These are phyloP conservation scores for Matsumyia berberina DNA, from an alignment of 2,888 invertebrate species.

Conservation along the genomic window DNA sequence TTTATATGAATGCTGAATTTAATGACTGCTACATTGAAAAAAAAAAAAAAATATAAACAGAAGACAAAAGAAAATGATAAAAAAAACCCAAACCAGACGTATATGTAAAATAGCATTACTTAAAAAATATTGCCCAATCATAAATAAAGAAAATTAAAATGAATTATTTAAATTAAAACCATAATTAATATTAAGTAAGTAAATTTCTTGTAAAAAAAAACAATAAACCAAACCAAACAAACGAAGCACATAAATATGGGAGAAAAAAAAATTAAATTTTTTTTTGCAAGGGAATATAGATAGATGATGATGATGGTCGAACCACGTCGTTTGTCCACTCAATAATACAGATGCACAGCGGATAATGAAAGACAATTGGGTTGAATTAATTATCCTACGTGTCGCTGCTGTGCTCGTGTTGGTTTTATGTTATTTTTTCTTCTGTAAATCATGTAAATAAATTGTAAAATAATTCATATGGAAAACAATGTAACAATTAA, in stretches of 20 bases:
- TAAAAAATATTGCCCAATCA: slow-evolving; percentile 64
- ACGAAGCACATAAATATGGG: slow-evolving; percentile 23
- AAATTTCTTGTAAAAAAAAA: slow-evolving; percentile 59
- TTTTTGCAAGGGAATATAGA: slow-evolving; percentile 12
- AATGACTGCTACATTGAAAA: slow-evolving; percentile 68
- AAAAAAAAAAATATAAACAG: slow-evolving; percentile 18
- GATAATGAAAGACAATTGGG: slow-evolving; percentile 59
- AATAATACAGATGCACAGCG: slow-evolving; percentile 59
- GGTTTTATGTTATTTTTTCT: slow-evolving; percentile 27
- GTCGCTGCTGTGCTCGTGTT: slow-evolving; percentile 36
- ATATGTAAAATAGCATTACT: slow-evolving; percentile 54
- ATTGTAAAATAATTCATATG: slow-evolving; percentile 64
- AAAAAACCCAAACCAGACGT: slow-evolving; percentile 28
- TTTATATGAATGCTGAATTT: slow-evolving; percentile 74
- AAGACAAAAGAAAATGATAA: slow-evolving; percentile 10
- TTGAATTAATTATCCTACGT: slow-evolving; percentile 59
- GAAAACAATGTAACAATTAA: slow-evolving; percentile 72
- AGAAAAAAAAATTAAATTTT: slow-evolving; percentile 9
- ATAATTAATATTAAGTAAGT: slow-evolving; percentile 62
- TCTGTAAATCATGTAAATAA: slow-evolving; percentile 72
- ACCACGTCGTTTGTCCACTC: slow-evolving; percentile 38
- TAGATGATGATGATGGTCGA: slow-evolving; percentile 35
- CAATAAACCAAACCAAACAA: slow-evolving; percentile 12
- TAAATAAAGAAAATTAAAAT: slow-evolving; percentile 38
- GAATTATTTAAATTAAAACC: slow-evolving; percentile 45